Conservation (phyloP, 2,113 vertebrate genomes). For the Phrynosoma platyrhinos region DNA sequence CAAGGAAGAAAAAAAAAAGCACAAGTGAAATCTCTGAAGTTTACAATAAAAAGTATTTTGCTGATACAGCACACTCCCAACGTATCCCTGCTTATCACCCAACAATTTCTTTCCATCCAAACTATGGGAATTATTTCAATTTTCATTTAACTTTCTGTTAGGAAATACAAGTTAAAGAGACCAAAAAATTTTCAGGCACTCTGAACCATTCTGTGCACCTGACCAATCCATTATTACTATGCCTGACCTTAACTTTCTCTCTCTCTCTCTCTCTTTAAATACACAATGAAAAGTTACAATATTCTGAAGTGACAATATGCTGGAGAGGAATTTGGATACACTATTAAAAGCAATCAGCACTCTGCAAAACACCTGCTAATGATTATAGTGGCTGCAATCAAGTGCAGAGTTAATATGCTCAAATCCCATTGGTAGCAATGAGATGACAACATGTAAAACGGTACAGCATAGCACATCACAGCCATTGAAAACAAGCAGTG, state of each 20-base stretch:
- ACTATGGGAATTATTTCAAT: neutral
- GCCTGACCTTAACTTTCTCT: too few relatives aligned
- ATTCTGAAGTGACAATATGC: neutral
- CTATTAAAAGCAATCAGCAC: neutral
- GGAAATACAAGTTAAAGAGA: neutral
- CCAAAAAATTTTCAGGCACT: neutral
- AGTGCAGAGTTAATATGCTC: neutral
- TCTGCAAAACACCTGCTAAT: neutral
- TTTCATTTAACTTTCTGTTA: neutral
- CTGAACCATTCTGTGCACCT: neutral
- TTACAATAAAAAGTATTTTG: neutral
- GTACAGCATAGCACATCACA: neutral
- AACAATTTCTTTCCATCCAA: neutral
- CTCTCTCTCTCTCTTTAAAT: too few relatives aligned
- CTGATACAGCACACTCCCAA: conserved; percentile 21
- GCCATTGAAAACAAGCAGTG: neutral
- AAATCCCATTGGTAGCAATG: neutral
- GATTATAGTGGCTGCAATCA: neutral
- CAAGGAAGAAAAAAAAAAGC: accelerated
- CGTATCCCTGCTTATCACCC: neutral
- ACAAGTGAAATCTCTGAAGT: neutral
- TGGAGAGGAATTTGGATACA: neutral
- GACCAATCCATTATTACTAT: neutral
- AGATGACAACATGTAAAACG: neutral
- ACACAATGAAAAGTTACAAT: neutral